These are phyloP conservation scores for Volucella bombylans DNA, from an alignment of 2,888 invertebrate species.

Conservation along the genomic window DNA sequence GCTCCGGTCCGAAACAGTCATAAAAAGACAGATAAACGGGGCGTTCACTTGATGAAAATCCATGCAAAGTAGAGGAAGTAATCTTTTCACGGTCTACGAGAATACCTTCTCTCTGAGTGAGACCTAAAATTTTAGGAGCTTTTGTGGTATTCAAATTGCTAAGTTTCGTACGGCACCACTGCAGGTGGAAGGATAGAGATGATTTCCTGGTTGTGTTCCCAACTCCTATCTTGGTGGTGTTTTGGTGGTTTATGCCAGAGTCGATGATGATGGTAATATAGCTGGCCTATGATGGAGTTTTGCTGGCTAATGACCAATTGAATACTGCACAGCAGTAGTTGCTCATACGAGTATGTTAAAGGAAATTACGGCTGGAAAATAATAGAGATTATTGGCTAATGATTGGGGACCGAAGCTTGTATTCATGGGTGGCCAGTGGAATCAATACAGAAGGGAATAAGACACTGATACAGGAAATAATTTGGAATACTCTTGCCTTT, in stretches of 20 bases:
- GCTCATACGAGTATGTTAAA: constrained; percentile 30
- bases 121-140: constrained; percentile 60
- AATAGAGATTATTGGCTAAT: constrained; percentile 63
- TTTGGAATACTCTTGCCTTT: no score
- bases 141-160: constrained; percentile 61
- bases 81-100: background rate
- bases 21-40: constrained; percentile 61
- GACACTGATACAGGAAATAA: no score
- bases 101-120: constrained; percentile 39
- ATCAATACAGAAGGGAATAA: background rate
- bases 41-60: constrained; percentile 71
- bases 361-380: constrained; percentile 50
- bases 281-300: constrained; percentile 18
- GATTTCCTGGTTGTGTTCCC: constrained; percentile 62
- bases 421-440: constrained; percentile 52
- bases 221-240: constrained; percentile 15
- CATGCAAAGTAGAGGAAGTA: constrained; percentile 11
- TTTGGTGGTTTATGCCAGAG: constrained; percentile 39
- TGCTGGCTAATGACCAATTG: constrained; percentile 63
- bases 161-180: constrained; percentile 32
- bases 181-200: constrained; percentile 42
- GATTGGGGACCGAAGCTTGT: constrained; percentile 40
- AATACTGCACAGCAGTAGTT: constrained; percentile 64
- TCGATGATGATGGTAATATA: constrained; percentile 44
- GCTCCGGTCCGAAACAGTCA: constrained; percentile 47